phyloP scores from a whole-genome alignment of 2,888 invertebrate genomes.

The Anthophora plumipes region DNA sequence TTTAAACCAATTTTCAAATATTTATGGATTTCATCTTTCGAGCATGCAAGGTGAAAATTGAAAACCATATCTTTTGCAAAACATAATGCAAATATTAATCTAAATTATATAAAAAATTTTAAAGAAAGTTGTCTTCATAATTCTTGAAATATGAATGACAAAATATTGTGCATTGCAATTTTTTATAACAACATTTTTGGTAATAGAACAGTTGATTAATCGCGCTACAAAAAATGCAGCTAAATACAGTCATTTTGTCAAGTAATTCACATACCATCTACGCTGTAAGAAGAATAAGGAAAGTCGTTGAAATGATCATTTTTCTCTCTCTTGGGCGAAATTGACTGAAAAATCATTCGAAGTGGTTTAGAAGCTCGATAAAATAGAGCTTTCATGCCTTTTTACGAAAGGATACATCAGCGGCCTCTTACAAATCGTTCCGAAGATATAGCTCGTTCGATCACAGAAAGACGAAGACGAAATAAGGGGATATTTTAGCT shows the following conservation, averaged over 20 bases:
- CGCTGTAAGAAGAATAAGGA: background rate
- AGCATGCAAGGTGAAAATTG: too few species aligned
- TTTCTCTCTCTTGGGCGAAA: background rate
- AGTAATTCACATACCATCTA: background rate
- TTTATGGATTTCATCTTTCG: too few species aligned
- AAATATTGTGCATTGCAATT: too few species aligned
- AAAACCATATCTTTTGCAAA: too few species aligned
- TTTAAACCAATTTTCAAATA: too few species aligned
- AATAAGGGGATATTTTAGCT: slow-evolving; percentile 25
- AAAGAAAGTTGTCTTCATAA: too few species aligned
- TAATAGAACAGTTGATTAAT: too few species aligned
- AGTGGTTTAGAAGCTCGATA: slow-evolving; percentile 12
- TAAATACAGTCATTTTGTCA: background rate
- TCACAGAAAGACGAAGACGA: slow-evolving; percentile 11
- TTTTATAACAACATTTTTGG: too few species aligned
- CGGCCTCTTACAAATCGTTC: slow-evolving; percentile 12
- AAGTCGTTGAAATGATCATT: background rate
- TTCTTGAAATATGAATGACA: too few species aligned
- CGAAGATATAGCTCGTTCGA: slow-evolving; percentile 15
- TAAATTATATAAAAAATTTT: too few species aligned
- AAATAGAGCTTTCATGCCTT: slow-evolving; percentile 20
- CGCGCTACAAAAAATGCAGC: background rate
- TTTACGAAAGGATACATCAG: slow-evolving; percentile 30
- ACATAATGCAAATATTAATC: too few species aligned
- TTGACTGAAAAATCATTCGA: slow-evolving; percentile 24